Conservation (phyloP, 1,140 invertebrate genomes). For the Ruditapes philippinarum region DNA sequence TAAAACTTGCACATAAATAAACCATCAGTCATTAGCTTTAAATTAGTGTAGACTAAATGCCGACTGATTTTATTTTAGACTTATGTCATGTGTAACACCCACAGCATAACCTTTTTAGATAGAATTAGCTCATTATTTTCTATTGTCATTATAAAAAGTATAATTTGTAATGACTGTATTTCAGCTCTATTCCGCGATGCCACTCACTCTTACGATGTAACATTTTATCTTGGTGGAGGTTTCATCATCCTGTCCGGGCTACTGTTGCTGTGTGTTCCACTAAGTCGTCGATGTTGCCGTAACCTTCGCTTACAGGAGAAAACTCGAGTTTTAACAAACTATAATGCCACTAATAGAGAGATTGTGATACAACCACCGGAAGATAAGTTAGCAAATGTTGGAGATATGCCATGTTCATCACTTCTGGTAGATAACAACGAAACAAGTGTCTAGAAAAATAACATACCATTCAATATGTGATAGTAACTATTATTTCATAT, state of each 20-base stretch:
- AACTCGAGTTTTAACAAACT: not conserved
- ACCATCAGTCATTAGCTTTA: too few relatives aligned
- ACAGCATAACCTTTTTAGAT: too few relatives aligned
- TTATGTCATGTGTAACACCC: too few relatives aligned
- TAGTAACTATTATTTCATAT: too few relatives aligned
- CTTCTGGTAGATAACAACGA: constrained; percentile 43
- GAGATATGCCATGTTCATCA: constrained; percentile 5
- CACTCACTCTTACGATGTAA: constrained; percentile 70
- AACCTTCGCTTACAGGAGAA: not conserved
- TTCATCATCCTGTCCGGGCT: constrained; percentile 64
- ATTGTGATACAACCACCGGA: not conserved
- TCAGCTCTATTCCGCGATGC: constrained; percentile 70
- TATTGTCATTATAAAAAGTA: too few relatives aligned
- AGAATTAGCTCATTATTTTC: too few relatives aligned
- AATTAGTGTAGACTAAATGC: too few relatives aligned
- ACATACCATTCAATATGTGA: too few relatives aligned
- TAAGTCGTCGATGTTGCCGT: constrained; percentile 39
- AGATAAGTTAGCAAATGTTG: not conserved
- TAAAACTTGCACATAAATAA: too few relatives aligned
- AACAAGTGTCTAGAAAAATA: too few relatives aligned
- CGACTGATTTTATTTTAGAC: too few relatives aligned
- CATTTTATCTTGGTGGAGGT: constrained; percentile 71
- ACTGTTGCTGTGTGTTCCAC: constrained; percentile 53
- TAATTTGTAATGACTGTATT: constrained; percentile 32
- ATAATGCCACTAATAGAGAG: not conserved